These are phyloP conservation scores for Pluvianellus socialis DNA, from an alignment of 2,113 vertebrate species.

Conservation along the genomic window DNA sequence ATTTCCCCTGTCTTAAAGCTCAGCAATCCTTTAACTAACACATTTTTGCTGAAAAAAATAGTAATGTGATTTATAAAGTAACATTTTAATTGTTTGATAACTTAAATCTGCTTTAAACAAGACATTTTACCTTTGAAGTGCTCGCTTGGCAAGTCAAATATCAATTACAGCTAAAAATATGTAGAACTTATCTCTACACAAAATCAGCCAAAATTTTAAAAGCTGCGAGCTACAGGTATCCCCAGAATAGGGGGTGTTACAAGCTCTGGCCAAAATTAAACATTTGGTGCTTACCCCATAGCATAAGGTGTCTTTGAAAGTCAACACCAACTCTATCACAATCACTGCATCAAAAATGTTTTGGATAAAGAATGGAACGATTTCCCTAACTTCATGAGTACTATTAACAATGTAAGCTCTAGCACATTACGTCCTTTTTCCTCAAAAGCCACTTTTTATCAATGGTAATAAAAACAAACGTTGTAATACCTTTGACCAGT, in stretches of 20 bases:
- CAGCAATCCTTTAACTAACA: background rate
- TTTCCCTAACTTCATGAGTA: background rate
- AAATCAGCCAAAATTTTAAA: background rate
- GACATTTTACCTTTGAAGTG: background rate
- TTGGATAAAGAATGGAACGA: background rate
- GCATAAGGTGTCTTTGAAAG: background rate
- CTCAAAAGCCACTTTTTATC: background rate
- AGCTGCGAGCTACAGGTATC: background rate
- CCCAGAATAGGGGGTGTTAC: background rate
- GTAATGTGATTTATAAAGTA: background rate
- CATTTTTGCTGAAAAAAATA: too few relatives aligned
- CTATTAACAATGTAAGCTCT: background rate
- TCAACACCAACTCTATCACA: background rate
- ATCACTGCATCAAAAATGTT: background rate
- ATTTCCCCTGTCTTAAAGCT: background rate
- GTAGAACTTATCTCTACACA: background rate
- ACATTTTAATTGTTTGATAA: background rate
- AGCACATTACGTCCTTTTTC: background rate
- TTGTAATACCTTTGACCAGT: conserved; percentile 92
- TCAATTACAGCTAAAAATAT: background rate
- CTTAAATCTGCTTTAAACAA: background rate
- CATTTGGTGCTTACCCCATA: background rate
- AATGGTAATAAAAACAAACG: background rate
- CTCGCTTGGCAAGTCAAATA: background rate
- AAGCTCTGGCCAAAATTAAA: background rate